phyloP scores from a whole-genome alignment of 1,140 invertebrate species.

The Zaprionus nigranus region DNA sequence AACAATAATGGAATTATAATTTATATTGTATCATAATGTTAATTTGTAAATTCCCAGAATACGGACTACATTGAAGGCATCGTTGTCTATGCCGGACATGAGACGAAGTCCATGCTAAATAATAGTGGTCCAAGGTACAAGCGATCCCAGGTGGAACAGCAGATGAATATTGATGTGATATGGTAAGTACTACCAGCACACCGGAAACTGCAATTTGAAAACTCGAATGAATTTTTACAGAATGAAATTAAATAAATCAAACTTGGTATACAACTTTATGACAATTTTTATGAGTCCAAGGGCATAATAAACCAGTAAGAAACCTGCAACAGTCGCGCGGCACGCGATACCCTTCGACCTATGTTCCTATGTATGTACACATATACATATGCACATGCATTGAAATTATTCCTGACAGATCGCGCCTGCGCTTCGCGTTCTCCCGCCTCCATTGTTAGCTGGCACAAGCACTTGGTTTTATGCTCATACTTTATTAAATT shows the following conservation, averaged over 20 bases:
- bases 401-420: too few relatives aligned
- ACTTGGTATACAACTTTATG: background rate
- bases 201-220: background rate
- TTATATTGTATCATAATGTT: background rate
- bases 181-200: constrained; percentile 86
- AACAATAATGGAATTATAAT: background rate
- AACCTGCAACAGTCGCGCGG: too few relatives aligned
- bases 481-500: too few relatives aligned
- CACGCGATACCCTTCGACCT: too few relatives aligned
- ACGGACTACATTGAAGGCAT: constrained; percentile 96
- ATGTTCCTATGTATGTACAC: too few relatives aligned
- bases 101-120: constrained; percentile 99
- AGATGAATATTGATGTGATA: constrained; percentile 98
- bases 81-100: constrained; percentile 98
- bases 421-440: too few relatives aligned
- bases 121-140: constrained; percentile 98
- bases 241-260: background rate
- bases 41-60: constrained; percentile 58
- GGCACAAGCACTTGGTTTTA: too few relatives aligned
- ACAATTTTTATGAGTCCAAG: too few relatives aligned
- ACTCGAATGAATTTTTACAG: background rate
- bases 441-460: too few relatives aligned
- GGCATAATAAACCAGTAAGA: too few relatives aligned
- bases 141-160: constrained; percentile 94
- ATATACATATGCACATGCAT: too few relatives aligned